These are phyloP conservation scores for Fragariocoptes setiger DNA, from an alignment of 1,140 invertebrate species.

Conservation along the genomic window DNA sequence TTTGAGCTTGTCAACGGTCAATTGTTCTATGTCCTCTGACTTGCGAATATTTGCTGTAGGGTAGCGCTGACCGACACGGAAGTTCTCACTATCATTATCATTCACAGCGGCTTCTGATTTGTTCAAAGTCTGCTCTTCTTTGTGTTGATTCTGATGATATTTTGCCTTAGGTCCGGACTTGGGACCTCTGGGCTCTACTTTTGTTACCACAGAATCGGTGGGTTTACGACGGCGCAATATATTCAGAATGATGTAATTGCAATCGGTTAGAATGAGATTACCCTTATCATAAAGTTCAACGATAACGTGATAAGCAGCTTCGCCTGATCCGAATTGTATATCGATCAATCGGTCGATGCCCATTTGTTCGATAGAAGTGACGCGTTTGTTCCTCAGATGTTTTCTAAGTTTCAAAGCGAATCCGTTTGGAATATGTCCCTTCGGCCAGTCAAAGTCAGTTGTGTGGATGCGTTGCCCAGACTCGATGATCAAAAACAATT, in stretches of 20 bases:
- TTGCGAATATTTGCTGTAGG: constrained; percentile 7
- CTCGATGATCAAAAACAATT: constrained; percentile 60
- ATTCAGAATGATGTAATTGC: constrained; percentile 63
- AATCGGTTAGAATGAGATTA: constrained; percentile 78
- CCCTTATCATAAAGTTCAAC: constrained; percentile 86
- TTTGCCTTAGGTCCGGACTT: no score
- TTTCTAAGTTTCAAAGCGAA: constrained; percentile 97
- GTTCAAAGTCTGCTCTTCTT: neutral
- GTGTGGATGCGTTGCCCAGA: constrained; percentile 73
- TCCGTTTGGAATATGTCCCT: constrained; percentile 69
- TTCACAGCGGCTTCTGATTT: neutral
- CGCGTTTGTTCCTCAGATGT: constrained; percentile 75
- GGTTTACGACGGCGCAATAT: constrained; percentile 54
- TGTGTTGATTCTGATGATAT: no score
- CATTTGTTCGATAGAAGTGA: constrained; percentile 52
- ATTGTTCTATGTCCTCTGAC: neutral
- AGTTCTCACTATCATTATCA: constrained; percentile 9
- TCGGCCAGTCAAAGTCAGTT: constrained; percentile 91
- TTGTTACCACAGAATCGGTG: constrained; percentile 52
- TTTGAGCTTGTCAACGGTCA: neutral
- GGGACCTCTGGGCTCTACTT: constrained; percentile 61
- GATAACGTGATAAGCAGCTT: constrained; percentile 80
- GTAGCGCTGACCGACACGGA: constrained; percentile 10
- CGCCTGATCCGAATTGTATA: constrained; percentile 69
- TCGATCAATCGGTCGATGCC: constrained; percentile 62